Base-by-base conservation (phyloP, 2,797 vertebrate species). In the Halcyon badia region DNA sequence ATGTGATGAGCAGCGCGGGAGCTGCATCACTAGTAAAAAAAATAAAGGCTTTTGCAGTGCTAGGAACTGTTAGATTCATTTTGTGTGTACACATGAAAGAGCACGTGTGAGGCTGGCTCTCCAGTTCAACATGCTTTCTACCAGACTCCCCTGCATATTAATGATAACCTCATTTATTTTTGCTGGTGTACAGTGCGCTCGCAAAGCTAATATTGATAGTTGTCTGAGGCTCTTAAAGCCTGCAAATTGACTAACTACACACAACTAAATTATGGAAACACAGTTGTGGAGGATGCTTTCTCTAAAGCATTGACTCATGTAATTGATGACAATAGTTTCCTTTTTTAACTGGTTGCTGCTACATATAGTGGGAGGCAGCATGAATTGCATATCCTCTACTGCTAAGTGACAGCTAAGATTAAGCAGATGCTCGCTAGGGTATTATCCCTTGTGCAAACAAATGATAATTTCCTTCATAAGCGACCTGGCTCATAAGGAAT, bases 401-500 rank as follows among this genome's bases (percentile, higher is more conserved):
- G 19, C 98, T 89, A 94, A 57, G 97, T 78, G 97, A 98, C 96
- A n/a, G 39, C 61, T 18, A 81, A 96, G 72, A 22, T 80, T 9
- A 39, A 91, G 95, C 98, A 98, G 98, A 62, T 97, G 98, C 96
- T 94, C 54, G 7, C 81, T 44, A 8, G 84, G 83, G 51, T 39
- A 22, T 84, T 61, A 26, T 70, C 93, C 95, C 62, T 65, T 96
- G 48, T 37, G 87, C 95, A 98, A 97, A 97, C 95, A 96, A 91
- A 82, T 33, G 78, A 81, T n/a, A 5, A 75, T 91, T 73, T 68
- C 83, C 90, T 91, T 88, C 10, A 5, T 14, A 14, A 78, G 66
- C 6, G 1, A 26, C 71, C 56, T 5, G 37, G 17, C 71, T 56
- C 35, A 11, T 30, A 15, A 90, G 64, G 96, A 89, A 80, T 41